Base-by-base conservation (phyloP, 2,113 vertebrate genomes). In the Hippocampus mohnikei region DNA sequence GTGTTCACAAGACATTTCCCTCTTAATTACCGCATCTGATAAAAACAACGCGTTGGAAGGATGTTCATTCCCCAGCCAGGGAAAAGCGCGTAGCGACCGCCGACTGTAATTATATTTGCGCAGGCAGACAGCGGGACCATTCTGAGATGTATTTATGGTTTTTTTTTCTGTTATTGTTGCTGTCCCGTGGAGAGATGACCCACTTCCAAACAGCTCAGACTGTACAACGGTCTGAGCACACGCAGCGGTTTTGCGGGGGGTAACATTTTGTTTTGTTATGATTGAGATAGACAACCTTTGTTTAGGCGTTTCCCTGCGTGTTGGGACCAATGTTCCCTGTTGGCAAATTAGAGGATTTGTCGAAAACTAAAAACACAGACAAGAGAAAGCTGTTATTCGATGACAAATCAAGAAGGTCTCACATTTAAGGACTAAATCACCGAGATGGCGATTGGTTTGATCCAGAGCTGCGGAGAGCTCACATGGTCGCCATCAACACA, bases 171-270 rank as follows among this genome's bases (percentile, higher is more conserved):
- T 37, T 37, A 37, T 37, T 37, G 33, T 37, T 77, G 29, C 70
- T 58, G 70, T 73, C 75, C 81, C 77, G 63, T 64, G 67, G 85
- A 89, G 87, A 84, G 79, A 75, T 86, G 81, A 87, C 85, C 85
- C 87, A 90, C 70, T 90, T 88, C 67, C 61, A 33, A 33, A 33
- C 27, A 29, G 58, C 67, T 75, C 70, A 73, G 78, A 69, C 37
- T 74, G 52, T 53, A 53, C 50, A 53, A 53, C 2, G 50, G 52
- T n/a, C 52, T 53, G 2, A 65, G 48, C 67, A 37, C 69, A 71
- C 25, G 42, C 44, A 27, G 23, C 21, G 33, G 25, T 53, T 72
- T 73, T 67, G 64, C 37, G 33, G 15, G 46, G 5, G 46, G 6
- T 44, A 64, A 64, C 16, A 63, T 21, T 40, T 63, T 27, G 63